Evolutionary conservation across 2,113 vertebrate genomes (phyloP).

Genomic region (Calcarius ornatus): DNA sequence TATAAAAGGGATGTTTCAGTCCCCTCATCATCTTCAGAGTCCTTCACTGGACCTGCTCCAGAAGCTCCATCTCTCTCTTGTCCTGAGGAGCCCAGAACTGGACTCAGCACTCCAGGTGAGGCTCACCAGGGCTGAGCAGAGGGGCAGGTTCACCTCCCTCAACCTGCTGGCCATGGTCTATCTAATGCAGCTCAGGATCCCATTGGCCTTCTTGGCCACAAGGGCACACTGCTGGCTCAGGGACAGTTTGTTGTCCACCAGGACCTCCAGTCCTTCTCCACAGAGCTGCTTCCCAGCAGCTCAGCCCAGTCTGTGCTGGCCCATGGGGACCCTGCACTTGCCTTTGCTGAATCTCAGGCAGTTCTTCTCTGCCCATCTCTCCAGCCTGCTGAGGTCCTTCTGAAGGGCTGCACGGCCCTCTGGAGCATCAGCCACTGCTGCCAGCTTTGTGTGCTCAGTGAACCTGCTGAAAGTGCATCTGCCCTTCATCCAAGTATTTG

Average conservation of each 20-base stretch:
- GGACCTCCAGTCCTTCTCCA: neutral
- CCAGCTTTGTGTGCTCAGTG: neutral
- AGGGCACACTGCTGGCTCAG: neutral
- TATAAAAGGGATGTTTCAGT: no score
- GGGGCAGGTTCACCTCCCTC: neutral
- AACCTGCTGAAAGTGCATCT: neutral
- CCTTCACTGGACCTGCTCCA: neutral
- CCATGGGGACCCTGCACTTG: neutral
- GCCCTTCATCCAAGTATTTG: fast-evolving
- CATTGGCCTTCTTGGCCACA: neutral
- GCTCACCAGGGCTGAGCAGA: neutral
- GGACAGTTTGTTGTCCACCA: neutral
- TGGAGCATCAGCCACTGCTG: neutral
- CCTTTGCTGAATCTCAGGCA: neutral
- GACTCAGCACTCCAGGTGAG: neutral
- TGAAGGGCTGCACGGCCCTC: neutral
- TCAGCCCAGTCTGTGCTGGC: neutral
- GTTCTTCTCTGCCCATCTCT: neutral
- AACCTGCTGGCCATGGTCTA: fast-evolving
- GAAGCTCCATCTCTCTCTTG: fast-evolving
- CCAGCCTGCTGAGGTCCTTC: neutral
- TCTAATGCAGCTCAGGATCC: neutral
- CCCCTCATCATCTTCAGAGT: fast-evolving
- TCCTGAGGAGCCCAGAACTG: neutral
- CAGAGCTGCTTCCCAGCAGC: neutral